These are phyloP conservation scores for Astreopora myriophthalma DNA, from an alignment of 64 coral and sea anemone species.

Conservation along the genomic window DNA sequence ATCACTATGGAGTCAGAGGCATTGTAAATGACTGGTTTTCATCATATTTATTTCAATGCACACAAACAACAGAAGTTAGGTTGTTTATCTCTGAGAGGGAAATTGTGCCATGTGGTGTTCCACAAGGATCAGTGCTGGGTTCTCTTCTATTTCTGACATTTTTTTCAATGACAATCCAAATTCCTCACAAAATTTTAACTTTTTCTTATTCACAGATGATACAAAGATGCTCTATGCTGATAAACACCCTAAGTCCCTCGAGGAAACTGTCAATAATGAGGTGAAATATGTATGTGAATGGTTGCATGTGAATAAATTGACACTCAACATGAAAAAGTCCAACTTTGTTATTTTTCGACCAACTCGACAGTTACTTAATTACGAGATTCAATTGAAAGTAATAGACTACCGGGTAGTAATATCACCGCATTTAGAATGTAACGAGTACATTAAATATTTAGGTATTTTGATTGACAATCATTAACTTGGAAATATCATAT, in stretches of 20 bases:
- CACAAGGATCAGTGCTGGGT: constrained; percentile 25
- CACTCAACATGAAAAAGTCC: too few species aligned
- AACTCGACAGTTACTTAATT: neutral
- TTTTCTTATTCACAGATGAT: neutral
- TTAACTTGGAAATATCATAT: neutral
- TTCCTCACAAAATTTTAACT: constrained; percentile 2
- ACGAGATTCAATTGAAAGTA: neutral
- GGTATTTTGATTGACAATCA: neutral
- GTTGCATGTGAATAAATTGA: too few species aligned
- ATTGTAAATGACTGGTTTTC: constrained; percentile 55
- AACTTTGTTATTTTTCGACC: too few species aligned
- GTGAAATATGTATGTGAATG: too few species aligned
- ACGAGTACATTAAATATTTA: constrained; percentile 20
- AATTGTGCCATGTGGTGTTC: constrained; percentile 28
- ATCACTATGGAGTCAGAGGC: constrained; percentile 38
- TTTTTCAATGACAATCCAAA: constrained; percentile 18
- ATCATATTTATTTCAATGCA: constrained; percentile 21
- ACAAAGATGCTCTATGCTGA: neutral
- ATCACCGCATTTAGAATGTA: neutral
- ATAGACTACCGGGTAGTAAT: neutral
- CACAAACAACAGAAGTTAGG: constrained; percentile 28
- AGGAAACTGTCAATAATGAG: too few species aligned
- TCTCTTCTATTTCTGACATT: constrained; percentile 53
- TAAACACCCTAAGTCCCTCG: neutral
- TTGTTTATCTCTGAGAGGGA: constrained; percentile 30